phyloP scores from a whole-genome alignment of 2,113 vertebrate genomes.

The Chaenocephalus aceratus region DNA sequence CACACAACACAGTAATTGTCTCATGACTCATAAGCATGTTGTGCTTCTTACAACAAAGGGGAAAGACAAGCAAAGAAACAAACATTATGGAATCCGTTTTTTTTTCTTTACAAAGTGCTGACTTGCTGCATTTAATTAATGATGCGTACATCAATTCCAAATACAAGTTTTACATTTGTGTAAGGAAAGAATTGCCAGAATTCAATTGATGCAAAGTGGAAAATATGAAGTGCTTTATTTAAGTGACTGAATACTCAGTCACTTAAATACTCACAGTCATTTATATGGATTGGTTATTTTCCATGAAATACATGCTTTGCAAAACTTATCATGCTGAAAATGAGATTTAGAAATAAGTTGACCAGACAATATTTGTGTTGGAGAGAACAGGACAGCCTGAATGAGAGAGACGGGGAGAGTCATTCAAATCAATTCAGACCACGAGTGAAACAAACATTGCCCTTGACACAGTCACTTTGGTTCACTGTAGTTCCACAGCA shows the following conservation, averaged over 20 bases:
- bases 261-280: too few species aligned
- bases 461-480: constrained; percentile 71
- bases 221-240: not conserved
- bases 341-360: not conserved
- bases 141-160: not conserved
- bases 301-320: not conserved
- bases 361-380: too few species aligned
- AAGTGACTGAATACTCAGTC: not conserved
- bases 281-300: constrained; percentile 2
- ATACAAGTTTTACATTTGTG: not conserved
- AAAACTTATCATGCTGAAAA: not conserved
- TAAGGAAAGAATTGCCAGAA: not conserved
- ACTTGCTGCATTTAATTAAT: not conserved
- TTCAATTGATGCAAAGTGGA: not conserved
- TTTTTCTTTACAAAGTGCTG: not conserved
- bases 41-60: not conserved
- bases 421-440: constrained; percentile 77
- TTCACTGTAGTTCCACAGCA: constrained; percentile 34
- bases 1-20: not conserved
- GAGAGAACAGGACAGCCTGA: constrained; percentile 12
- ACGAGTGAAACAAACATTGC: constrained; percentile 67
- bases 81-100: not conserved
- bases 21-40: too few species aligned
- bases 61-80: not conserved
- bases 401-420: constrained; percentile 52